Base-by-base conservation (phyloP, 2,113 vertebrate genomes). In the Chaetops frenatus region DNA sequence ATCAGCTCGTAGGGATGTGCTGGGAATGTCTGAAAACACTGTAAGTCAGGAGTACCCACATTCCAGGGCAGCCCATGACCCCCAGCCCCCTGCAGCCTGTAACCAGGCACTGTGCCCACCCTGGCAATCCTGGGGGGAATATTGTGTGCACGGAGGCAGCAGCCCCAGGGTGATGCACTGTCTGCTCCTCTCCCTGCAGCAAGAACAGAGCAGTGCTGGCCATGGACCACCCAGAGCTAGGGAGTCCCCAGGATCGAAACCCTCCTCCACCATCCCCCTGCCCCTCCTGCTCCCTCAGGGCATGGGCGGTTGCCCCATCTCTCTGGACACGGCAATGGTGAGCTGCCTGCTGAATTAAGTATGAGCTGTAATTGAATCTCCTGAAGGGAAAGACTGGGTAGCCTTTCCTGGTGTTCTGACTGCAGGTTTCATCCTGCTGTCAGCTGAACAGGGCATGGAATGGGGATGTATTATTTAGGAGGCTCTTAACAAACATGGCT, bases 321-420 rank as follows among this genome's bases (percentile, higher is more conserved):
- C 98, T 78, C 81, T 53, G 40, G 97, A 98, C 66, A 95, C 98
- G 85, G 98, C 98, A 0, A 81, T 15, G 92, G 99, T 99, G 96
- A 98, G 98, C 93, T 78, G 91, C 54, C 94, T 94, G 96, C 80
- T 97, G 94, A 97, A 96, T 97, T 97, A 97, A 90, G 40, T 36
- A 96, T 94, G 87, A 95, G 86, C 82, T 20, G 98, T 94, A 98
- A 98, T 10, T 4, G 36, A 70, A 98, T 74, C 96, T 77, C n/a
- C 23, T 28, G 64, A 36, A 44, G 88, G 96, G 94, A 96, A 87
- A 56, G 45, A 3, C 73, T 3, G 1, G 31, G 96, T 83, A 96
- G 91, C 83, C 71, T 58, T 57, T 93, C 84, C 95, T 27, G 42
- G 62, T 15, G 10, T 40, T 35, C 7, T 5, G 72, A 83, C 81